A percentile compares a stretch with the other conserved stretches of the same genome.
phyloP scores from a whole-genome alignment of 1,140 invertebrate species.

The Druon quercuslanigerum region DNA sequence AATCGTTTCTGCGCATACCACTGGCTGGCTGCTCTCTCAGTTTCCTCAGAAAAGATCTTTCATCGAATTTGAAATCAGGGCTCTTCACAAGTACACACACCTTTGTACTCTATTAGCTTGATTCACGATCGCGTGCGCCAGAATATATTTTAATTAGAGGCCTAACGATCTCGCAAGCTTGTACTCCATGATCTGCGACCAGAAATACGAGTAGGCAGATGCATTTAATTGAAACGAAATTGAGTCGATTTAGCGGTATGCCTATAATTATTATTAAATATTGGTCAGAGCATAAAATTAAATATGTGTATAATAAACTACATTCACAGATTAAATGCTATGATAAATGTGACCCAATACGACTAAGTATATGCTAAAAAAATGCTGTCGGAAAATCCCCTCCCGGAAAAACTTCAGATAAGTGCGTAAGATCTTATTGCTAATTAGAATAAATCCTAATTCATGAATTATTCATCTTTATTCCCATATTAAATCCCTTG shows the following conservation, averaged over 20 bases:
- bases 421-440: too few species aligned
- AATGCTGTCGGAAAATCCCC: too few species aligned
- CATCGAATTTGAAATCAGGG: not conserved
- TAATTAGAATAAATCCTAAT: too few species aligned
- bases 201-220: not conserved
- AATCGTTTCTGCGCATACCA: not conserved
- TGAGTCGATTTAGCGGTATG: too few species aligned
- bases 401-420: too few species aligned
- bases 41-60: not conserved
- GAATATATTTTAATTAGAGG: slow-evolving; percentile 7
- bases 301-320: too few species aligned
- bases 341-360: too few species aligned
- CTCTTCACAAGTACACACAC: not conserved
- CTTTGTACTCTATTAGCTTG: not conserved
- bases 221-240: not conserved
- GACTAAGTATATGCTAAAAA: too few species aligned
- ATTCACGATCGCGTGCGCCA: slow-evolving; percentile 19
- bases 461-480: slow-evolving; percentile 7
- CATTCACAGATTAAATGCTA: too few species aligned
- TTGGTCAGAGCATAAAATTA: too few species aligned
- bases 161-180: not conserved
- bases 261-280: not conserved
- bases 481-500: not conserved
- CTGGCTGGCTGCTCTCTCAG: not conserved
- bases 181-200: not conserved